Percentiles rank a stretch among this genome's conserved stretches.
Conservation (phyloP, 2,797 vertebrate species). For the Adrianichthys oophorus region DNA sequence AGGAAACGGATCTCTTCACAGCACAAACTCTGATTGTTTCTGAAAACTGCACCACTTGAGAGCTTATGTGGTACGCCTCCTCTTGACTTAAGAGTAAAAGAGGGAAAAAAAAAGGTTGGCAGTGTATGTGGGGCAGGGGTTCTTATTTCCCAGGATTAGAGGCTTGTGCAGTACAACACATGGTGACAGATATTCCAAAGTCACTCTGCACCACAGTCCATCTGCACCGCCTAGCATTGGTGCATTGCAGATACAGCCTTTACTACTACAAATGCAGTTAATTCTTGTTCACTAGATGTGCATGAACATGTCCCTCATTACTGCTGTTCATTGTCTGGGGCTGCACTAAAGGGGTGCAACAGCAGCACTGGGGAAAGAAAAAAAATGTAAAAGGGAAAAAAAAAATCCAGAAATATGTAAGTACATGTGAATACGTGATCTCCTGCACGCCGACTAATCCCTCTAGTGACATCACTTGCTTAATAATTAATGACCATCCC, state of each 20-base stretch:
- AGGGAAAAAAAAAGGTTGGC: slow-evolving; percentile 21
- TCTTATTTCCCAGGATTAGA: slow-evolving; percentile 51
- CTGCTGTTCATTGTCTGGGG: background rate
- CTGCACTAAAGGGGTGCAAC: slow-evolving; percentile 2
- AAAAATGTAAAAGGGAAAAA: slow-evolving; percentile 5
- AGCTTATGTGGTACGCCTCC: slow-evolving; percentile 35
- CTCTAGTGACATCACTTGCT: slow-evolving; percentile 4
- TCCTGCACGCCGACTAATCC: background rate
- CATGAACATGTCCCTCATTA: slow-evolving; percentile 58
- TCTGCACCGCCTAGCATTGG: slow-evolving; percentile 66
- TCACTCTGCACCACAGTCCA: slow-evolving; percentile 73
- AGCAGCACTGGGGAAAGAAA: slow-evolving; percentile 19
- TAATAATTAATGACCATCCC: slow-evolving; percentile 20
- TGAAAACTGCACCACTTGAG: slow-evolving; percentile 24
- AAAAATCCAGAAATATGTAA: slow-evolving; percentile 1
- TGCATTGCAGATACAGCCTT: slow-evolving; percentile 75
- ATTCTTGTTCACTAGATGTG: slow-evolving; percentile 23
- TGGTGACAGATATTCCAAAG: slow-evolving; percentile 68
- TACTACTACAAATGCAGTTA: slow-evolving; percentile 44
- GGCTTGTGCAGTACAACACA: slow-evolving; percentile 60
- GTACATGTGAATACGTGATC: slow-evolving; percentile 17
- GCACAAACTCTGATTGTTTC: slow-evolving; percentile 44
- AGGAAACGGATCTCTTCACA: slow-evolving; percentile 54
- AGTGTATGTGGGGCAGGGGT: slow-evolving; percentile 13
- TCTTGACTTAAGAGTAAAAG: slow-evolving; percentile 35